These are phyloP conservation scores for Pitangus sulphuratus DNA, from an alignment of 2,797 vertebrate species.

Conservation along the genomic window DNA sequence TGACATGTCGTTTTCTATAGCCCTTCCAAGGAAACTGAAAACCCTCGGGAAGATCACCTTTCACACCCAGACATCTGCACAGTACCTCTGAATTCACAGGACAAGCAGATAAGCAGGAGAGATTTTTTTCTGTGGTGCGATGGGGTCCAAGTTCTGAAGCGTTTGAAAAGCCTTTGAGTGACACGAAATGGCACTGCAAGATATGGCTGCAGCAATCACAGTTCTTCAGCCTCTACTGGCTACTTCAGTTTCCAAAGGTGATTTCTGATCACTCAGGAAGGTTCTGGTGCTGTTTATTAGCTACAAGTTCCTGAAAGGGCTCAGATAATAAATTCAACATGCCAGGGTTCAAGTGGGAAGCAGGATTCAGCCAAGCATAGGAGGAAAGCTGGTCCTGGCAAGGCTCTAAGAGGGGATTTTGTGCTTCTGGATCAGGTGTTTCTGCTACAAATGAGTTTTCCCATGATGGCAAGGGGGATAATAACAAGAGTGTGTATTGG, in stretches of 20 bases:
- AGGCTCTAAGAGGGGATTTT: background rate
- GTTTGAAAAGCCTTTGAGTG: background rate
- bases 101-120: background rate
- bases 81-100: background rate
- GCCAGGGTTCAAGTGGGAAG: background rate
- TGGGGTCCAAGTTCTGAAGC: background rate
- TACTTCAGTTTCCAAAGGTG: background rate
- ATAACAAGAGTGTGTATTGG: fast-evolving
- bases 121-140: background rate
- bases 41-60: background rate
- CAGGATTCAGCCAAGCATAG: background rate
- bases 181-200: background rate
- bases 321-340: background rate
- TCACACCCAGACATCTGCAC: background rate
- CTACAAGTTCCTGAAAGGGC: background rate
- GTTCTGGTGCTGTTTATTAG: background rate
- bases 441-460: background rate
- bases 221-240: background rate
- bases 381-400: background rate
- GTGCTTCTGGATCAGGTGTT: background rate
- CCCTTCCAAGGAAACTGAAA: background rate
- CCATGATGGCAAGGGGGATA: background rate
- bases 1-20: background rate
- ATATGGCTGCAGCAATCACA: background rate
- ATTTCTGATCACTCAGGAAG: background rate